These are phyloP conservation scores for Cyrtonyx montezumae DNA, from an alignment of 2,113 vertebrate genomes.

Conservation along the genomic window DNA sequence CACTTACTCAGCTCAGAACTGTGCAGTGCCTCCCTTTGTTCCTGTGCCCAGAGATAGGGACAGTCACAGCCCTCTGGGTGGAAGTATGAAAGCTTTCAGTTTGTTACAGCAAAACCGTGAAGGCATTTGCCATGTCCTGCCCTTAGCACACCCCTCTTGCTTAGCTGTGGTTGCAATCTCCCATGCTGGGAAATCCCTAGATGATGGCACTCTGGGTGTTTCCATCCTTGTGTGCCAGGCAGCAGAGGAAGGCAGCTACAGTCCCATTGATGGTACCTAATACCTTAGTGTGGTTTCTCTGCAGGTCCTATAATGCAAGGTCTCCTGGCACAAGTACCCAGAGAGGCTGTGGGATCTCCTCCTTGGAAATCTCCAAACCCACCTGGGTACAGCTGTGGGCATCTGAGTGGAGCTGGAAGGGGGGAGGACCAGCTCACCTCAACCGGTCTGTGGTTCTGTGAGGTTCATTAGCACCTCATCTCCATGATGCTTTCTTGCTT, in stretches of 20 bases:
- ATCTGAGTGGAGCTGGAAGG: background rate
- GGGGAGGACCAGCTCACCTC: background rate
- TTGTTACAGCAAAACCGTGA: background rate
- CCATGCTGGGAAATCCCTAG: background rate
- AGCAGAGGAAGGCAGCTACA: background rate
- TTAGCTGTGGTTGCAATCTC: background rate
- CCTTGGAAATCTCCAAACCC: background rate
- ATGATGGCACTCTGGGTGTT: background rate
- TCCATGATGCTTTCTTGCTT: background rate
- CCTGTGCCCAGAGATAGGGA: background rate
- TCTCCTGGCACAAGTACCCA: background rate
- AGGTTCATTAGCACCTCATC: background rate
- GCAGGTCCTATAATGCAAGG: background rate
- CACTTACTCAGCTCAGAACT: background rate
- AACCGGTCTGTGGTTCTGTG: background rate
- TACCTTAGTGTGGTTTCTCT: background rate
- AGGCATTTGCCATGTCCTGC: background rate
- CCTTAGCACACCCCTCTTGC: background rate
- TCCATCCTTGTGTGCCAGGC: rapidly evolving
- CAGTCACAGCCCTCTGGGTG: rapidly evolving
- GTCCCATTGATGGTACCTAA: background rate
- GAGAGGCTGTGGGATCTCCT: background rate
- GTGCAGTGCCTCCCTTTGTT: background rate
- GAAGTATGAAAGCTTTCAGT: background rate
- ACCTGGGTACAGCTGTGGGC: background rate